These are phyloP conservation scores for Pteropus rufus DNA, from an alignment of 2,797 vertebrate genomes.

Conservation along the genomic window DNA sequence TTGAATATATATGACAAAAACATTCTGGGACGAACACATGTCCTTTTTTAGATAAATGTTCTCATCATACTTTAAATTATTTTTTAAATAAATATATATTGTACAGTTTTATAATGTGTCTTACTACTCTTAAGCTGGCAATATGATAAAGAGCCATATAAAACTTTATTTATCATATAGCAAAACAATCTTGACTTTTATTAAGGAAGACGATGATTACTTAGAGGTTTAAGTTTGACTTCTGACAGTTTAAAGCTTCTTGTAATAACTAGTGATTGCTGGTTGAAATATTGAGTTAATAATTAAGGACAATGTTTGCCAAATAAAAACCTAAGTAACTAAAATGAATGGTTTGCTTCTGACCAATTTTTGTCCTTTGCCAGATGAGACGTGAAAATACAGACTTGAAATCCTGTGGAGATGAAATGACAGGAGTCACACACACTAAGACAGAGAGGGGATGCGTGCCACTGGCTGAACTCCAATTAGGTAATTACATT, in stretches of 20 bases:
- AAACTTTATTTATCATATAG: background rate
- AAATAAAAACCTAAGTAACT: conserved; percentile 10
- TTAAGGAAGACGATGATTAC: background rate
- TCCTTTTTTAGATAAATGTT: background rate
- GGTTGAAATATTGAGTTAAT: conserved; percentile 29
- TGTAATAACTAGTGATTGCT: background rate
- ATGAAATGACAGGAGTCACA: background rate
- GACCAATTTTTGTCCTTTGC: background rate
- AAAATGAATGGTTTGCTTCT: background rate
- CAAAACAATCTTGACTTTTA: background rate
- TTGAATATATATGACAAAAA: background rate
- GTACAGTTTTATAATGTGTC: background rate
- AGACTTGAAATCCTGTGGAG: background rate
- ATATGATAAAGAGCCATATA: background rate
- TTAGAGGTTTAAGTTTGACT: background rate
- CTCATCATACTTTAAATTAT: conserved; percentile 19
- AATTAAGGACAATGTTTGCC: background rate
- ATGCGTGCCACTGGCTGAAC: background rate
- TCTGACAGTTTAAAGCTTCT: background rate
- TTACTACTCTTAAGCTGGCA: background rate
- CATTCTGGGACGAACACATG: background rate
- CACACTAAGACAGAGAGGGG: too few species aligned
- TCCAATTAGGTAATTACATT: background rate
- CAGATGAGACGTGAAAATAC: background rate
- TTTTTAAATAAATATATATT: background rate